A percentile compares a stretch with the other conserved stretches of the same genome.
phyloP scores from a whole-genome alignment of 2,797 vertebrate genomes.

The Vipera ursinii region DNA sequence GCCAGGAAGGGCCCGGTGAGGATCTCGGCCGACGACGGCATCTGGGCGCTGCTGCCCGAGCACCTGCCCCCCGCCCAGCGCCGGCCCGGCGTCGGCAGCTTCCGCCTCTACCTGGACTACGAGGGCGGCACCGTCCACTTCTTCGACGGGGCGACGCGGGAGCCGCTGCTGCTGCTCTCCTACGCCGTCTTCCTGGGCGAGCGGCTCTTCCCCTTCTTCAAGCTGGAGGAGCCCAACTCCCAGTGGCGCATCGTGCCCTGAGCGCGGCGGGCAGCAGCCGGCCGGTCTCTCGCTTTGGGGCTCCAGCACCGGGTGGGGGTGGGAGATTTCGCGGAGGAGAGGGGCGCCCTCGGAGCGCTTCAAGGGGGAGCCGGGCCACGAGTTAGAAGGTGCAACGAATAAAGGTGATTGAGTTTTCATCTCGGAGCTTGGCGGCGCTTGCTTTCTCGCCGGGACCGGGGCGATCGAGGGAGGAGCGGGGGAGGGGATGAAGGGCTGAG shows the following conservation, averaged over 20 bases:
- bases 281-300: no score
- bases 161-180: neutral
- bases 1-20: neutral
- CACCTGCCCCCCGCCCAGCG: neutral
- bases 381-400: neutral
- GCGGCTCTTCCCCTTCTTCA: neutral
- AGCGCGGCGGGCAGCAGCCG: neutral
- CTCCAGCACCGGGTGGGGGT: neutral
- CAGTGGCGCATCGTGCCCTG: neutral
- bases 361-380: neutral
- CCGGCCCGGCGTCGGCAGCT: fast-evolving
- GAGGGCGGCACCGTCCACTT: neutral
- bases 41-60: neutral
- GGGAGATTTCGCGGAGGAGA: neutral
- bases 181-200: neutral
- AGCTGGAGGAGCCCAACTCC: neutral
- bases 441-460: neutral
- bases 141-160: neutral
- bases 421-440: neutral
- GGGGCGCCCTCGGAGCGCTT: neutral
- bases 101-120: neutral
- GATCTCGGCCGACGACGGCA: fast-evolving
- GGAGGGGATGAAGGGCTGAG: neutral
- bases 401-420: neutral
- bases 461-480: fast-evolving